Conservation (phyloP, 2,797 vertebrate genomes). For the Eutrigla gurnardus region DNA sequence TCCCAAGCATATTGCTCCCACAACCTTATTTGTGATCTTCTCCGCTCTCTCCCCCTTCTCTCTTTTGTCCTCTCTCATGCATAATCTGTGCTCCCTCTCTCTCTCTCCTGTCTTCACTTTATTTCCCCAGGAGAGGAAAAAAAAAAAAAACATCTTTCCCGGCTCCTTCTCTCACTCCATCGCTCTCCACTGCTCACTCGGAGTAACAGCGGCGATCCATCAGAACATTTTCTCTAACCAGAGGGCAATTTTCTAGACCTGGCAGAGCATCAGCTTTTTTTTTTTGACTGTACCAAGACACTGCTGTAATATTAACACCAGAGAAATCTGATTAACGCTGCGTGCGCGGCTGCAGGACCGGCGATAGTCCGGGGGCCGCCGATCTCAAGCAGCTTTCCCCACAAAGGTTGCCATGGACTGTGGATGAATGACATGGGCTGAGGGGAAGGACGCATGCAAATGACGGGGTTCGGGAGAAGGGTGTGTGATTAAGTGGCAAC, state of each 20-base stretch:
- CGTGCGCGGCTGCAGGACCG: constrained; percentile 14
- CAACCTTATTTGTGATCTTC: constrained; percentile 64
- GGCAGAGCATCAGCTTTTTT: constrained; percentile 42
- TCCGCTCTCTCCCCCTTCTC: constrained; percentile 47
- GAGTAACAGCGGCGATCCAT: constrained; percentile 68
- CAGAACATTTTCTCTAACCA: constrained; percentile 63
- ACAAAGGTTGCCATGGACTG: constrained; percentile 28
- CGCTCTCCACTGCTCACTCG: constrained; percentile 56
- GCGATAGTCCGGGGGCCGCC: constrained; percentile 16
- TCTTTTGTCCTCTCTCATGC: constrained; percentile 67
- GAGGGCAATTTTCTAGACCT: constrained; percentile 63
- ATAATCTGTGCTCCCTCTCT: constrained; percentile 60
- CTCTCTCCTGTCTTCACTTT: constrained; percentile 47
- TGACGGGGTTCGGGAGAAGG: constrained; percentile 34
- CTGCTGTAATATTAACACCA: constrained; percentile 47
- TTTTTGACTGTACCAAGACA: constrained; percentile 41
- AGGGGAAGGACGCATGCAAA: constrained; percentile 55
- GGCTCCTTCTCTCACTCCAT: constrained; percentile 50
- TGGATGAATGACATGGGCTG: constrained; percentile 49
- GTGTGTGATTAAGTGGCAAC: constrained; percentile 73
- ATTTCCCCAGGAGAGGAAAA: constrained; percentile 61
- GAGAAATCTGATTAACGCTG: constrained; percentile 55
- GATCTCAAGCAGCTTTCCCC: constrained; percentile 59
- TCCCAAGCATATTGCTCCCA: constrained; percentile 47
- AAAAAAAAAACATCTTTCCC: constrained; percentile 26